Evolutionary conservation across 2,113 vertebrate genomes (phyloP).

Genomic region (Oreocharis arfaki): DNA sequence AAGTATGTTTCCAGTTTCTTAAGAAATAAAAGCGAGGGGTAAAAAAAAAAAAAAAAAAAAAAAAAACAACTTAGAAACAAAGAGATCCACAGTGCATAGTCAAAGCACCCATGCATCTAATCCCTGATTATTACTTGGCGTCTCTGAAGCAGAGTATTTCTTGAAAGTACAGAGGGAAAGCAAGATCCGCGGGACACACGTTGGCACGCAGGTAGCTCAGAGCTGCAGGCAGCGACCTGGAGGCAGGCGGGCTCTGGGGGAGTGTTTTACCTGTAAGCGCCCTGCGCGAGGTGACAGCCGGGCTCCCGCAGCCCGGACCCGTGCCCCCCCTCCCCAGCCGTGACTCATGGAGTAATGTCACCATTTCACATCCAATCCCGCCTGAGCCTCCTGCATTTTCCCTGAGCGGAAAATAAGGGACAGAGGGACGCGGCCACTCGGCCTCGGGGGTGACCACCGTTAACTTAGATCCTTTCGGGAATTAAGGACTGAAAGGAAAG

Average conservation of each 20-base stretch:
- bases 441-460: not conserved
- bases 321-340: not conserved
- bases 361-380: not conserved
- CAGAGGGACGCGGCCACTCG: not conserved
- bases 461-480: not conserved
- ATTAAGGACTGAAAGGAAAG: not conserved
- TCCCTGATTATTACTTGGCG: not conserved
- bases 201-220: not conserved
- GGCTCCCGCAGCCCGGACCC: not conserved
- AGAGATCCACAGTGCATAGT: not conserved
- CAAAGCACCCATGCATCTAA: constrained; percentile 2
- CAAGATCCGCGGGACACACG: not conserved
- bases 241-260: not conserved
- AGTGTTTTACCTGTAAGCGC: not conserved
- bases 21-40: not conserved
- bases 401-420: not conserved
- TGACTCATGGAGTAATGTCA: not conserved
- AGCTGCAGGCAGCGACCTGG: not conserved
- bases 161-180: not conserved
- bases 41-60: too few species aligned
- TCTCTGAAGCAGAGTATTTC: not conserved
- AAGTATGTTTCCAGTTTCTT: not conserved
- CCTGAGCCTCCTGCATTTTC: not conserved
- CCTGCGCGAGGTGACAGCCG: not conserved
- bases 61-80: constrained; percentile 6